Percentiles rank a stretch among this genome's conserved stretches.
phyloP scores from a whole-genome alignment of 2,888 invertebrate species.

The Parascotia fuliginaria region DNA sequence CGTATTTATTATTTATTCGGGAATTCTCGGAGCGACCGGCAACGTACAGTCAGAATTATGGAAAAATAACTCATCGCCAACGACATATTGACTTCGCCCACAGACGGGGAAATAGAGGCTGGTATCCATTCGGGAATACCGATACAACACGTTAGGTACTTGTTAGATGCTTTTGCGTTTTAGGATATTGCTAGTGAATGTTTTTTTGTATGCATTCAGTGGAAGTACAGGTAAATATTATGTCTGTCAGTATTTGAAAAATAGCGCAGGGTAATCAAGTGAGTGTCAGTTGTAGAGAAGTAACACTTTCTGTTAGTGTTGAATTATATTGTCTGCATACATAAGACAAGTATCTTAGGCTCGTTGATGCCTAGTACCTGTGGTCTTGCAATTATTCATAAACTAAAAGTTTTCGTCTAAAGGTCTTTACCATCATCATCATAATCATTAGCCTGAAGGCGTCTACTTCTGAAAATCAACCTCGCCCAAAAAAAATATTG shows the following conservation, averaged over 20 bases:
- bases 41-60: constrained; percentile 66
- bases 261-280: too few relatives aligned
- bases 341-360: too few relatives aligned
- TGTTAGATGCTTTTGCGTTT: constrained; percentile 41
- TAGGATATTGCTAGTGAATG: constrained; percentile 26
- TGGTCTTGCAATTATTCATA: too few relatives aligned
- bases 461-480: too few relatives aligned
- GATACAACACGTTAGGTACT: constrained; percentile 50
- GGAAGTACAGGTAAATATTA: neutral
- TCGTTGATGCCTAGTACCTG: too few relatives aligned
- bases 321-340: too few relatives aligned
- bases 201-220: neutral
- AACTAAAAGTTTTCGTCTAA: too few relatives aligned
- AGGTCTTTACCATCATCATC: too few relatives aligned
- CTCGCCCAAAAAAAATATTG: too few relatives aligned
- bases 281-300: too few relatives aligned
- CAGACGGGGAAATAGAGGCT: constrained; percentile 66
- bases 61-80: constrained; percentile 82
- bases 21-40: constrained; percentile 68
- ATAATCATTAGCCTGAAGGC: too few relatives aligned
- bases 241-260: neutral
- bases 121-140: constrained; percentile 74
- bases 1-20: constrained; percentile 85
- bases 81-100: constrained; percentile 79
- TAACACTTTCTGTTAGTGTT: too few relatives aligned